Evolutionary conservation across 2,113 vertebrate genomes (phyloP).

Genomic region (Hippocampus abdominalis): DNA sequence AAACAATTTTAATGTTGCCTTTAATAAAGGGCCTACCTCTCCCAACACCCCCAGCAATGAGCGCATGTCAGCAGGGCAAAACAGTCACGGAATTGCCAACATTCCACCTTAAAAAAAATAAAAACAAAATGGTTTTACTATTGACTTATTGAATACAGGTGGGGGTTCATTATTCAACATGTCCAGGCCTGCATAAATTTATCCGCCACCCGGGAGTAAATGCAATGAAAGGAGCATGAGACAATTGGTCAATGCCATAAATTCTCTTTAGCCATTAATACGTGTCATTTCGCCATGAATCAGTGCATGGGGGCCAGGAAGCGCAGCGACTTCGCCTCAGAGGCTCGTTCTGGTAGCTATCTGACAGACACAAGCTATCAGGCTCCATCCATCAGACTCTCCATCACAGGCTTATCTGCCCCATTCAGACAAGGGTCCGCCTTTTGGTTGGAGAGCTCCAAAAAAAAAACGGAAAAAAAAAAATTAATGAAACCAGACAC

Average conservation of each 20-base stretch:
- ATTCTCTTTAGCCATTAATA: slow-evolving; percentile 4
- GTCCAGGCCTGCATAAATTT: background rate
- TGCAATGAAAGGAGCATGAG: background rate
- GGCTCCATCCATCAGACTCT: slow-evolving; percentile 43
- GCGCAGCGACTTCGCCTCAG: slow-evolving; percentile 34
- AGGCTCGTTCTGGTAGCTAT: slow-evolving; percentile 29
- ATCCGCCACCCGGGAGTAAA: background rate
- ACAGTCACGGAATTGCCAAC: background rate
- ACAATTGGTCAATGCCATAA: background rate
- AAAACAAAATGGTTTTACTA: background rate
- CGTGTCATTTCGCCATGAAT: slow-evolving; percentile 1
- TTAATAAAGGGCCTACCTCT: background rate
- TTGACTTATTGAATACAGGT: background rate
- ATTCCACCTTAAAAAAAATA: background rate
- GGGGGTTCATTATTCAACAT: background rate
- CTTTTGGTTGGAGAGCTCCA: slow-evolving; percentile 21
- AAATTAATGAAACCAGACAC: slow-evolving; percentile 47
- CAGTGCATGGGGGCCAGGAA: slow-evolving; percentile 12
- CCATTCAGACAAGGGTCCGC: slow-evolving; percentile 24
- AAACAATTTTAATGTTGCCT: too few relatives aligned
- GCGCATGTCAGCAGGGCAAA: background rate
- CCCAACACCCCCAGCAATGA: background rate
- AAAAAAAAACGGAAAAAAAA: slow-evolving; percentile 17
- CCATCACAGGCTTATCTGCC: slow-evolving; percentile 11
- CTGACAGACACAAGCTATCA: slow-evolving; percentile 51